Evolutionary conservation across 2,888 invertebrate species (phyloP).

Genomic region (Drosophila emarginata): DNA sequence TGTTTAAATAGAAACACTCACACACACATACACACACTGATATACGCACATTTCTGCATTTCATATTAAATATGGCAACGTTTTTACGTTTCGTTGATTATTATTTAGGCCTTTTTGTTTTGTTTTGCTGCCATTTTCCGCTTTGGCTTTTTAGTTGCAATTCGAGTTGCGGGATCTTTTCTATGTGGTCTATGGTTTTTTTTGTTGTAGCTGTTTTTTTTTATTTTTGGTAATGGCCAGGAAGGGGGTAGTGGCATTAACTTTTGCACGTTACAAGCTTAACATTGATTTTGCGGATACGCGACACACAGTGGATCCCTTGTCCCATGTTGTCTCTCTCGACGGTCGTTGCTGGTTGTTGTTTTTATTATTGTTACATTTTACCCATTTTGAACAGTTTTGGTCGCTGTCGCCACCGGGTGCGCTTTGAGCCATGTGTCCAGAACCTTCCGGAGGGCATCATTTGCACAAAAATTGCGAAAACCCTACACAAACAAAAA

Average conservation of each 20-base stretch:
- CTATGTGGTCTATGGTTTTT: conserved; percentile 30
- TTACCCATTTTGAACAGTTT: conserved; percentile 16
- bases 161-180: conserved; percentile 22
- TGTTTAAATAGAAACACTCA: not conserved
- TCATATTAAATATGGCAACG: conserved; percentile 39
- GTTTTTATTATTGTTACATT: conserved; percentile 7
- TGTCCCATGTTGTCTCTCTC: conserved; percentile 16
- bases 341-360: not conserved
- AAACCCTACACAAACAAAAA: conserved; percentile 51
- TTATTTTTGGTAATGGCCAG: conserved; percentile 13
- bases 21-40: conserved; percentile 14
- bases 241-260: conserved; percentile 47
- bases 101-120: conserved; percentile 33
- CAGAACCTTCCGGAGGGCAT: conserved; percentile 69
- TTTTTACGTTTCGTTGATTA: conserved; percentile 45
- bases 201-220: conserved; percentile 9
- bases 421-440: conserved; percentile 62
- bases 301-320: conserved; percentile 30
- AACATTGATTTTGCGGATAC: conserved; percentile 65
- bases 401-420: conserved; percentile 21
- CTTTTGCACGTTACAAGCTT: conserved; percentile 63
- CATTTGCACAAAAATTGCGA: conserved; percentile 72
- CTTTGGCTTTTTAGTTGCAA: conserved; percentile 44
- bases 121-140: conserved; percentile 37
- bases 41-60: conserved; percentile 14